phyloP scores from a whole-genome alignment of 2,113 vertebrate species.

The Podarcis raffonei region DNA sequence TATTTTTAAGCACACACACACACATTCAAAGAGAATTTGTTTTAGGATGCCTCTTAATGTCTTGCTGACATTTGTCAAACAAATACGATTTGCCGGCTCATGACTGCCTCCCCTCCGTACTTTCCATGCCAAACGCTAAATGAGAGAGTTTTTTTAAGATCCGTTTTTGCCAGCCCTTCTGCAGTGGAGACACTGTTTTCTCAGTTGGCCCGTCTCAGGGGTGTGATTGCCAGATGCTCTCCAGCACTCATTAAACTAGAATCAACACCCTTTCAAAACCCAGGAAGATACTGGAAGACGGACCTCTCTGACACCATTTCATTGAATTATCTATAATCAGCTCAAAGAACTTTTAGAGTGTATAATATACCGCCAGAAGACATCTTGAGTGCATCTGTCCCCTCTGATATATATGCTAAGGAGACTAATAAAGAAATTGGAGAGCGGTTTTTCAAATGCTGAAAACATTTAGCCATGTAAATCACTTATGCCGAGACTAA shows the following conservation, averaged over 20 bases:
- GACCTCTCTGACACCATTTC: slow-evolving; percentile 22
- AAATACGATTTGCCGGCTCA: background rate
- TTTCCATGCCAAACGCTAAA: background rate
- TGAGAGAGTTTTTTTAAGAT: slow-evolving; percentile 34
- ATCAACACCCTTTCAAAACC: slow-evolving; percentile 57
- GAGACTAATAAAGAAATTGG: slow-evolving; percentile 6
- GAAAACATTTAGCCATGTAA: background rate
- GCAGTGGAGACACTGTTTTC: slow-evolving; percentile 37
- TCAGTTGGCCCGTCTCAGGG: slow-evolving; percentile 38
- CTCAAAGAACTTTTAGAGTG: background rate
- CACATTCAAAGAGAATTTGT: background rate
- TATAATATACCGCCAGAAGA: background rate
- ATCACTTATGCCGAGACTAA: background rate
- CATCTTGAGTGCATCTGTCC: background rate
- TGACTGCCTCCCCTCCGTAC: background rate
- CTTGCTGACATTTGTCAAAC: background rate
- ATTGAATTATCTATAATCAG: slow-evolving; percentile 4
- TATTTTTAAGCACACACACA: background rate
- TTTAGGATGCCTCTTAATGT: background rate
- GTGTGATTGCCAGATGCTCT: slow-evolving; percentile 63
- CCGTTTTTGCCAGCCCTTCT: slow-evolving; percentile 31
- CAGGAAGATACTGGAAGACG: slow-evolving; percentile 34
- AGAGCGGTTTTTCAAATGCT: slow-evolving; percentile 2
- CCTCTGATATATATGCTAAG: background rate
- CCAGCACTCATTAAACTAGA: slow-evolving; percentile 53